These are phyloP conservation scores for Ctenochaetus hawaiiensis DNA, from an alignment of 2,797 vertebrate species.

Conservation along the genomic window DNA sequence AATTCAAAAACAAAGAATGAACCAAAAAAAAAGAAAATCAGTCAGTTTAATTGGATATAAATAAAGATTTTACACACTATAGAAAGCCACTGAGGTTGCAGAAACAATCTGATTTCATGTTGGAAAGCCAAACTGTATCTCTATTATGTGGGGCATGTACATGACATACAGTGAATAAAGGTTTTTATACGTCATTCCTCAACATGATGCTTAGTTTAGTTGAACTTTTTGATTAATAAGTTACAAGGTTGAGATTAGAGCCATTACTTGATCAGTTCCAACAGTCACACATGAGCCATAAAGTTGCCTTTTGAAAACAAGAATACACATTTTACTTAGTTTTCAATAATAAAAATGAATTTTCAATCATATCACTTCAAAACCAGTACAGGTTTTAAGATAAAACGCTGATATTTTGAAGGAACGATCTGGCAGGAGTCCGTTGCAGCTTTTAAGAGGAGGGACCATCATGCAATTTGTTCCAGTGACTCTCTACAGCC, in stretches of 20 bases:
- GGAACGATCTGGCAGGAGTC: conserved; percentile 3
- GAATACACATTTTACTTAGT: background rate
- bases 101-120: background rate
- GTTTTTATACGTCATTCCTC: background rate
- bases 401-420: conserved; percentile 17
- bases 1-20: conserved; percentile 27
- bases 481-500: conserved; percentile 28
- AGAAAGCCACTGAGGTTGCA: background rate
- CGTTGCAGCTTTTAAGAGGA: conserved; percentile 30
- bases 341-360: background rate
- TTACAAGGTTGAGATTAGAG: background rate
- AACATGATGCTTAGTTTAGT: background rate
- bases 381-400: background rate
- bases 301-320: background rate
- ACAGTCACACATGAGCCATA: background rate
- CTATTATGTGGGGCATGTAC: background rate
- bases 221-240: background rate
- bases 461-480: conserved; percentile 28
- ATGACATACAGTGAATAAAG: conserved; percentile 13
- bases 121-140: conserved; percentile 7
- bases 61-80: background rate
- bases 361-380: conserved; percentile 1
- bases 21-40: conserved; percentile 1
- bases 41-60: background rate
- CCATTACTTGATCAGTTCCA: background rate